Conservation (phyloP, 2,113 vertebrate species). For the Mesembrinibis cayennensis region DNA sequence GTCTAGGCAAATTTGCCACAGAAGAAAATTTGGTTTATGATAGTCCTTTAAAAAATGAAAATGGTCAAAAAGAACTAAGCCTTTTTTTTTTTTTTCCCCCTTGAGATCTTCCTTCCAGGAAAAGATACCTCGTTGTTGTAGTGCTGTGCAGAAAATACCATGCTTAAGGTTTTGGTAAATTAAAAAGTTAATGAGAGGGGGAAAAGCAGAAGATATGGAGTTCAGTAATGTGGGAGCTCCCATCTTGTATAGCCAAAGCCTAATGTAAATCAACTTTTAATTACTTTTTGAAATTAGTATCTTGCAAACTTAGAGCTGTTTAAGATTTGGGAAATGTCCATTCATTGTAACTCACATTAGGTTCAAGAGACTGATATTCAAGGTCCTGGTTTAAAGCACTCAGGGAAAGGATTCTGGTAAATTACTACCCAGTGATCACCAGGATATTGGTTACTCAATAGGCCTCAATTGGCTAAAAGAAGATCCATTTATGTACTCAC, state of each 20-base stretch:
- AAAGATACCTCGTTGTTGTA: neutral
- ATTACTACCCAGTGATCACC: rapidly evolving
- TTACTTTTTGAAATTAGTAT: neutral
- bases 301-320: neutral
- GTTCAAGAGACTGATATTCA: neutral
- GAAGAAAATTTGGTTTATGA: neutral
- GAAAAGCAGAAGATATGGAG: neutral
- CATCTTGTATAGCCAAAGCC: neutral
- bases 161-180: neutral
- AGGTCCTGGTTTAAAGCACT: neutral
- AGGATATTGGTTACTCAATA: neutral
- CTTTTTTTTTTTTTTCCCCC: neutral
- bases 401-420: neutral
- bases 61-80: neutral
- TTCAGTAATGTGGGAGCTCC: neutral
- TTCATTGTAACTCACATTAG: neutral
- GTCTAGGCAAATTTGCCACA: neutral
- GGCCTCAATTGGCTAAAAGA: rapidly evolving
- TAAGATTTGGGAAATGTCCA: neutral
- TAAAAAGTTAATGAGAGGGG: neutral
- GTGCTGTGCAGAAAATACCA: neutral
- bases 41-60: neutral
- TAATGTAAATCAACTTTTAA: neutral
- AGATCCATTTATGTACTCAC: neutral
- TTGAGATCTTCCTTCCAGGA: neutral